phyloP scores from a whole-genome alignment of 2,888 invertebrate species.

The Lasioglossum lativentre region DNA sequence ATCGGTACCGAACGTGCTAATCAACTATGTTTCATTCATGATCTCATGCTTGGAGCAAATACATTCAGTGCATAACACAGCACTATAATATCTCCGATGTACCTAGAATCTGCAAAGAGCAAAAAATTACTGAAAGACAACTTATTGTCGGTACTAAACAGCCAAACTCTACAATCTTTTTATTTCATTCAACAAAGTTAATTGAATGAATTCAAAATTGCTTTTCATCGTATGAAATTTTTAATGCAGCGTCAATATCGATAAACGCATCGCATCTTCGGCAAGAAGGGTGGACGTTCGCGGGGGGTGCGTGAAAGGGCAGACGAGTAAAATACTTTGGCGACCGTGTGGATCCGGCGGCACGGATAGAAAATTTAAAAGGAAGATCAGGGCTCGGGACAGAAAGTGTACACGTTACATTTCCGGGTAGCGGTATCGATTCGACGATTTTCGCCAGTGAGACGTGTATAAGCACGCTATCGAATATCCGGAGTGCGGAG shows the following conservation, averaged over 20 bases:
- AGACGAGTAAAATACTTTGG: neutral
- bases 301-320: neutral
- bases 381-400: neutral
- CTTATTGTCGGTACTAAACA: too few relatives aligned
- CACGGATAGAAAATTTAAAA: neutral
- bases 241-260: neutral
- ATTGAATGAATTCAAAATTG: too few relatives aligned
- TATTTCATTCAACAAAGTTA: too few relatives aligned
- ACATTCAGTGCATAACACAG: neutral
- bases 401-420: slow-evolving; percentile 1
- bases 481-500: slow-evolving; percentile 7
- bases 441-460: neutral
- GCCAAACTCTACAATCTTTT: too few relatives aligned
- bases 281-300: neutral
- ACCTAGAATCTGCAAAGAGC: too few relatives aligned
- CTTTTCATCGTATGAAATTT: too few relatives aligned
- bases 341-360: neutral
- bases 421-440: slow-evolving; percentile 3
- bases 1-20: neutral
- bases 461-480: slow-evolving; percentile 11
- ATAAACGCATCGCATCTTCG: neutral
- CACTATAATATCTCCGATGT: neutral
- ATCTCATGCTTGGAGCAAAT: neutral
- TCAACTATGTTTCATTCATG: neutral
- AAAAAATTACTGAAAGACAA: too few relatives aligned